Evolutionary conservation across 2,797 vertebrate species (phyloP), one percentile per base, ranked within the genome.

Genomic region (Odontamblyopus lacepedii): DNA sequence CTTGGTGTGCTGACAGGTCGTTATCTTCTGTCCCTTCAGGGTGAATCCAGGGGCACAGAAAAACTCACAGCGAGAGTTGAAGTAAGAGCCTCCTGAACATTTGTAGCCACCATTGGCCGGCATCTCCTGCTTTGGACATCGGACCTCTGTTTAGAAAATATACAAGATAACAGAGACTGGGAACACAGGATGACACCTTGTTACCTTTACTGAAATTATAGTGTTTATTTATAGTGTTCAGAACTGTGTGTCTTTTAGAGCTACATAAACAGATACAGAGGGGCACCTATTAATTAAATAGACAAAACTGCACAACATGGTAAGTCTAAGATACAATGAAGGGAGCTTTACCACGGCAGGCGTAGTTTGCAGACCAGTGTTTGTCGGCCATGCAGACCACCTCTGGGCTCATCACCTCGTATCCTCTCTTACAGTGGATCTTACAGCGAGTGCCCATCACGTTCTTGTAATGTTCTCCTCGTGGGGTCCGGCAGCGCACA

Each of bases 71-170:
- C 94, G 94, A 5, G 97, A 98, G 92, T 94, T 97, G 85, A 96
- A 99, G 92, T 98, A 99, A 75, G 96, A 96, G 27, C 98, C 97
- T n/a, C 98, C 98, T 0, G 94, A 80, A 51, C 98, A 99, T 85
- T 98, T 99, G 90, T 95, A 96, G 44, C 96, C 96, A 35, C 97
- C 97, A 0, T 97, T 97, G 61, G 66, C 51, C 0, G 97, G 97
- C 96, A 98, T 97, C 76, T 91, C 78, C 75, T 95, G 90, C 32
- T 95, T 93, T 19, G 94, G 91, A 78, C 98, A 99, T 64, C 96
- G 95, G 74, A 98, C 94, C 90, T 98, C 98, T 99, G 91, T 51
- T 85, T n/a, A 29, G 7, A 79, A n/a, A 62, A 48, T 15, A 65
- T 16, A 41, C 7, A 66, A 7, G 13, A 30, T 67, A 18, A 32